Percentiles rank a stretch among this genome's conserved stretches.
Conservation (phyloP, 1,140 invertebrate species). For the Aphaenogaster ashmeadi region DNA sequence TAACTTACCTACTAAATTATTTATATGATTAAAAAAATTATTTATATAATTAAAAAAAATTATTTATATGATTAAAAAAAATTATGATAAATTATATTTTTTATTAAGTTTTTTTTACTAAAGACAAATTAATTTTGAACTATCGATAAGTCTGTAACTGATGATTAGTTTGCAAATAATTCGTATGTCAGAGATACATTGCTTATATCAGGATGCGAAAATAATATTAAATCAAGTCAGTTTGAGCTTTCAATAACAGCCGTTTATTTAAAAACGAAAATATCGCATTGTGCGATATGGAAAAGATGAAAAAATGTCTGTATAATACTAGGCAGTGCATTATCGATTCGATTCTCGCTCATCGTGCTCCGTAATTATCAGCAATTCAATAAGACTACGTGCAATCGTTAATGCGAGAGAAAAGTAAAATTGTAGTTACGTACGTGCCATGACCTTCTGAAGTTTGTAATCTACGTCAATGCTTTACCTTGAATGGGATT, state of each 20-base stretch:
- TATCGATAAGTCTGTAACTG: background rate
- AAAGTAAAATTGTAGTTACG: background rate
- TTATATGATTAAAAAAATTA: background rate
- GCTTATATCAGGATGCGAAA: background rate
- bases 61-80: background rate
- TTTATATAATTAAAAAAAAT: background rate
- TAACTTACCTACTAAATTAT: no score
- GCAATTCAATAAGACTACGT: background rate
- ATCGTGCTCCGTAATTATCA: constrained; percentile 20
- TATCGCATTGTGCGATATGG: background rate
- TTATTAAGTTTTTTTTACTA: background rate
- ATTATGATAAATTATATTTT: background rate
- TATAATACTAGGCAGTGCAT: background rate
- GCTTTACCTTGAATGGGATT: constrained; percentile 44
- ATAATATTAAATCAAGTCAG: background rate
- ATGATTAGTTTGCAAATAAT: background rate
- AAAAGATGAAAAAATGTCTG: background rate
- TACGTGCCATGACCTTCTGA: background rate
- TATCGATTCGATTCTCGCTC: constrained; percentile 22
- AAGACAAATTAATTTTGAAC: background rate
- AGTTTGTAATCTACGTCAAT: constrained; percentile 12
- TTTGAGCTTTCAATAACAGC: constrained; percentile 9
- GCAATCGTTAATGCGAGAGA: constrained; percentile 14
- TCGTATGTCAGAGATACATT: background rate
- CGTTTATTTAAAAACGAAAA: background rate